Percentiles rank a stretch among this genome's conserved stretches.
phyloP scores from a whole-genome alignment of 2,113 vertebrate species.

The Anoplopoma fimbria region DNA sequence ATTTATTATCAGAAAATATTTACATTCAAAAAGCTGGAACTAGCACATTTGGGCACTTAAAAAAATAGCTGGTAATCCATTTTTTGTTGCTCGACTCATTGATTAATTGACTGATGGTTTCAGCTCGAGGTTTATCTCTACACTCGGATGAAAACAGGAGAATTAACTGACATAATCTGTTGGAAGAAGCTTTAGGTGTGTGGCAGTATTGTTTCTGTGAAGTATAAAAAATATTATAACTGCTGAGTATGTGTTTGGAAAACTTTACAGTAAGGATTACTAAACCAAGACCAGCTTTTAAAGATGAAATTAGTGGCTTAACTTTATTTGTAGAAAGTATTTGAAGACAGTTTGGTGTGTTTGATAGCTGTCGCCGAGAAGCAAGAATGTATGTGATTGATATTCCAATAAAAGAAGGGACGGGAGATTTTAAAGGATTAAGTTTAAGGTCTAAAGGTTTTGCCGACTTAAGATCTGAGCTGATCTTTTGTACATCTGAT shows the following conservation, averaged over 20 bases:
- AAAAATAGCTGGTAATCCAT: constrained; percentile 5
- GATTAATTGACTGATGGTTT: not conserved
- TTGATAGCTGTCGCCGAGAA: constrained; percentile 55
- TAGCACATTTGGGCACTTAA: not conserved
- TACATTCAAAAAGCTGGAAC: not conserved
- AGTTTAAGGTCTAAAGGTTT: constrained; percentile 33
- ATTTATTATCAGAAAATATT: not conserved
- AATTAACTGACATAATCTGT: not conserved
- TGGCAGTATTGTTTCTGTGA: constrained; percentile 56
- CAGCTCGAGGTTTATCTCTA: not conserved
- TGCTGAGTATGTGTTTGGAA: constrained; percentile 30
- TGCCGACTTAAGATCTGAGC: constrained; percentile 15
- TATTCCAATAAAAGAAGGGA: constrained; percentile 39
- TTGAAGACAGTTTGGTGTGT: constrained; percentile 23
- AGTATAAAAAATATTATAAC: constrained; percentile 25
- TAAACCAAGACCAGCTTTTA: constrained; percentile 4
- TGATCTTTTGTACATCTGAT: constrained; percentile 67
- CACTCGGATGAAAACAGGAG: not conserved
- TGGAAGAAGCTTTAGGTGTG: constrained; percentile 47
- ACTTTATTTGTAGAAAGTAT: constrained; percentile 36
- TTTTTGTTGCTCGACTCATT: not conserved
- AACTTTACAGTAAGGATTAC: not conserved
- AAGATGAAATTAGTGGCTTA: constrained; percentile 11
- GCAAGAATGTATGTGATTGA: constrained; percentile 65
- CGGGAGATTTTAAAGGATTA: constrained; percentile 32